These are phyloP conservation scores for Platorchestia sp. DNA, from an alignment of 1,140 invertebrate genomes.

Conservation along the genomic window DNA sequence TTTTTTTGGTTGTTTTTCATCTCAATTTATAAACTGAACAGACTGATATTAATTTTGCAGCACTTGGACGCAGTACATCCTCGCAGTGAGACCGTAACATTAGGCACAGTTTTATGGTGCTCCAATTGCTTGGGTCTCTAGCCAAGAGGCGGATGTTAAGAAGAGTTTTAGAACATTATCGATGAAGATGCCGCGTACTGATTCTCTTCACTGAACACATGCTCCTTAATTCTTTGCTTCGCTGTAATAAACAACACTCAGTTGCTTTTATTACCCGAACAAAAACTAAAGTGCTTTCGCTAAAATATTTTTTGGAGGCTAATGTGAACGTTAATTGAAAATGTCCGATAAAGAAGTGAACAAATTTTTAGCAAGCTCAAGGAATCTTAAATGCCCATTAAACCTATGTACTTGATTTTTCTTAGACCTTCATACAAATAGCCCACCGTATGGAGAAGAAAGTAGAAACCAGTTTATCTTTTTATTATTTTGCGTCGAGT, in stretches of 20 bases:
- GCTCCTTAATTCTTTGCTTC: background rate
- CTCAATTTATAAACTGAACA: too few relatives aligned
- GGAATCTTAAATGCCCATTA: too few relatives aligned
- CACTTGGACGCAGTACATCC: background rate
- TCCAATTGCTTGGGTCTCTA: background rate
- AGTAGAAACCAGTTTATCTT: too few relatives aligned
- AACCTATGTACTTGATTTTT: too few relatives aligned
- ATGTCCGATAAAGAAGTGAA: too few relatives aligned
- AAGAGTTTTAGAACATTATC: background rate
- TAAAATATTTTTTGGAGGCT: too few relatives aligned
- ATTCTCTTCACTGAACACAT: background rate
- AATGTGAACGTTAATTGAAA: too few relatives aligned
- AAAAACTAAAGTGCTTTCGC: too few relatives aligned
- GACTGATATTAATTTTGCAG: background rate
- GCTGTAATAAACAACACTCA: background rate
- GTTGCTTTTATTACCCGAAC: background rate
- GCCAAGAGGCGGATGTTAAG: background rate
- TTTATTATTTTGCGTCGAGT: too few relatives aligned
- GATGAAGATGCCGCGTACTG: background rate
- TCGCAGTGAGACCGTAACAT: background rate
- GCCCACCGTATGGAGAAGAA: too few relatives aligned
- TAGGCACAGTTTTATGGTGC: background rate
- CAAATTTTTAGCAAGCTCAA: too few relatives aligned
- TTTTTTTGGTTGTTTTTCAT: background rate
- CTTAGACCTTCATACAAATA: too few relatives aligned